Percentiles rank a stretch among this genome's conserved stretches.
phyloP scores from a whole-genome alignment of 2,888 invertebrate genomes.

The Athripsodes cinereus region DNA sequence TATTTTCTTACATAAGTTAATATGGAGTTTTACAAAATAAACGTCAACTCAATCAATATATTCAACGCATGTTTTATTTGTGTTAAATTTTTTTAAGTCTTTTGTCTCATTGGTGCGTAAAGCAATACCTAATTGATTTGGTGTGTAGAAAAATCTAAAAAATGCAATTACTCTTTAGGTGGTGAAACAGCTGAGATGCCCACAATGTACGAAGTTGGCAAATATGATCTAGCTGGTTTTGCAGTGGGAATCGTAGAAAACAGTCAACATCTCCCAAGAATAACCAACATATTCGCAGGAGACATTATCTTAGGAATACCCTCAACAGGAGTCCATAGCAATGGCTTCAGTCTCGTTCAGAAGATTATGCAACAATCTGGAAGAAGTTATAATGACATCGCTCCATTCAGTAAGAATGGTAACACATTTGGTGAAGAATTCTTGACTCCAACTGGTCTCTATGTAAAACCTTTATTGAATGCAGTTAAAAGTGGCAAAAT shows the following conservation, averaged over 20 bases:
- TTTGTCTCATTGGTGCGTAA: no score
- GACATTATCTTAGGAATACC: slow-evolving; percentile 82
- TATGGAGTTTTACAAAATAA: no score
- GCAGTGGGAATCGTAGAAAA: slow-evolving; percentile 90
- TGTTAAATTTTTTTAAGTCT: no score
- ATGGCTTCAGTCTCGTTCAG: slow-evolving; percentile 87
- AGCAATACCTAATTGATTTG: no score
- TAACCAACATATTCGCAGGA: slow-evolving; percentile 58
- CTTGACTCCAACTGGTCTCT: slow-evolving; percentile 81
- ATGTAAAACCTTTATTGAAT: slow-evolving; percentile 69
- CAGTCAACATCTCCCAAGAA: slow-evolving; percentile 59
- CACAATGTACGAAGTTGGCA: slow-evolving; percentile 77
- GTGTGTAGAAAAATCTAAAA: no score
- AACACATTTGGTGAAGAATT: slow-evolving; percentile 66
- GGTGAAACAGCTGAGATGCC: slow-evolving; percentile 99
- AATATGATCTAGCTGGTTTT: slow-evolving; percentile 96
- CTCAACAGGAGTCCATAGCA: slow-evolving; percentile 90
- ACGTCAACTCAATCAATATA: no score
- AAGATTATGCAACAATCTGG: slow-evolving; percentile 65
- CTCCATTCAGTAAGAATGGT: slow-evolving; percentile 40
- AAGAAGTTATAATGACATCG: slow-evolving; percentile 52
- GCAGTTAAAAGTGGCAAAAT: slow-evolving; percentile 64
- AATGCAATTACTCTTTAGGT: no score
- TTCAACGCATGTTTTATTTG: no score
- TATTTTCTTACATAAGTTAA: no score